phyloP scores from a whole-genome alignment of 2,888 invertebrate genomes.

The Brachynemurus nebulosus region DNA sequence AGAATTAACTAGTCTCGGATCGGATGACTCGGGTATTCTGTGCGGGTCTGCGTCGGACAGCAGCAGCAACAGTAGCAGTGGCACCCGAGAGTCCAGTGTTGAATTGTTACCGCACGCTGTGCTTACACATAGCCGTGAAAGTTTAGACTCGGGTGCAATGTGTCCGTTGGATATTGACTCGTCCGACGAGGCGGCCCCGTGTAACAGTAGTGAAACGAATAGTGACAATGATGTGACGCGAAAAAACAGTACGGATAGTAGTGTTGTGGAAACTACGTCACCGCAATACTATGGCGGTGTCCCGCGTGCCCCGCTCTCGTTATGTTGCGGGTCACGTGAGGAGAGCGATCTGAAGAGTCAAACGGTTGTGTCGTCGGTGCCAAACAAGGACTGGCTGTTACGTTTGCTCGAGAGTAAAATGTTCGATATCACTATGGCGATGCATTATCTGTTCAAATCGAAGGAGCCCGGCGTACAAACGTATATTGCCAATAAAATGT shows the following conservation, averaged over 20 bases:
- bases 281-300: too few species aligned
- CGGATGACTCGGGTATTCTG: slow-evolving; percentile 67
- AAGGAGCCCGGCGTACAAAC: slow-evolving; percentile 96
- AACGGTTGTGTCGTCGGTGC: slow-evolving; percentile 15
- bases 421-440: slow-evolving; percentile 97
- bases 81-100: slow-evolving; percentile 36
- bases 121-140: slow-evolving; percentile 53
- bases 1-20: slow-evolving; percentile 49
- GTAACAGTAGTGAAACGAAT: background rate
- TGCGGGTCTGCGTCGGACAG: slow-evolving; percentile 41
- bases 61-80: slow-evolving; percentile 34
- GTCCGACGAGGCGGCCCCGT: slow-evolving; percentile 10
- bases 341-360: background rate
- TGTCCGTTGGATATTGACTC: slow-evolving; percentile 13
- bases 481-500: slow-evolving; percentile 95
- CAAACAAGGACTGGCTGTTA: slow-evolving; percentile 55
- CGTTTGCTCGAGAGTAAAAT: slow-evolving; percentile 94
- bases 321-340: slow-evolving; percentile 27
- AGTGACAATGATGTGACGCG: slow-evolving; percentile 5
- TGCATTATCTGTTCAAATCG: slow-evolving; percentile 94
- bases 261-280: slow-evolving; percentile 12
- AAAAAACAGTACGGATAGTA: slow-evolving; percentile 14
- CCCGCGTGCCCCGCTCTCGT: slow-evolving; percentile 26
- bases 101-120: slow-evolving; percentile 35
- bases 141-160: slow-evolving; percentile 48